Conservation (phyloP, 2,113 vertebrate species). For the Scolopax mira region DNA sequence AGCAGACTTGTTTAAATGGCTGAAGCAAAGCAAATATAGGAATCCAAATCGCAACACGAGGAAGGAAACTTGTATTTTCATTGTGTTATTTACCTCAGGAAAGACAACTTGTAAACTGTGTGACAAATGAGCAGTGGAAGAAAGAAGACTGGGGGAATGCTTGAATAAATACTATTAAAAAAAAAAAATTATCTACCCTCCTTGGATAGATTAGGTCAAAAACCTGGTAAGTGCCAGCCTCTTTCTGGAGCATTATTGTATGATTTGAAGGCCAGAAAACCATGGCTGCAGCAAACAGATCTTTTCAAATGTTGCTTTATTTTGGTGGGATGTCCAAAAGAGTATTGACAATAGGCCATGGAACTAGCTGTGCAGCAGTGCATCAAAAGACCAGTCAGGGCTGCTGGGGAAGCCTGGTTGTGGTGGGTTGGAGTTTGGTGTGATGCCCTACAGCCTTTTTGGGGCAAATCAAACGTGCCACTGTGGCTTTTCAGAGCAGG, state of each 20-base stretch:
- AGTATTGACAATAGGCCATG: background rate
- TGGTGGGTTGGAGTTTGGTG: background rate
- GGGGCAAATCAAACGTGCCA: background rate
- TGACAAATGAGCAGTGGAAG: background rate
- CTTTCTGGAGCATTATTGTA: background rate
- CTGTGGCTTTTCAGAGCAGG: background rate
- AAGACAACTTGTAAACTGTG: background rate
- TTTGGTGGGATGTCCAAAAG: background rate
- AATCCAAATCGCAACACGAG: background rate
- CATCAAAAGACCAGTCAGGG: background rate
- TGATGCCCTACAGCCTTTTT: background rate
- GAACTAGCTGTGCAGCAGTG: background rate
- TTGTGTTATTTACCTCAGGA: background rate
- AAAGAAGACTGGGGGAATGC: background rate
- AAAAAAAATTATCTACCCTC: background rate
- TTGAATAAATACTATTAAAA: background rate
- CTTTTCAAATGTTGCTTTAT: background rate
- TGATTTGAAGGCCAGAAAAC: background rate
- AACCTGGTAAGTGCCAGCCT: background rate
- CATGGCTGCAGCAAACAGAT: background rate
- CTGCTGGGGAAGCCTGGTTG: background rate
- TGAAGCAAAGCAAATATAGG: background rate
- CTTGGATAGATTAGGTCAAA: background rate
- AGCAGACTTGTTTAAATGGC: background rate
- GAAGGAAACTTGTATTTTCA: background rate